Evolutionary conservation across 2,797 vertebrate genomes (phyloP).

Genomic region (Sparidentex hasta): DNA sequence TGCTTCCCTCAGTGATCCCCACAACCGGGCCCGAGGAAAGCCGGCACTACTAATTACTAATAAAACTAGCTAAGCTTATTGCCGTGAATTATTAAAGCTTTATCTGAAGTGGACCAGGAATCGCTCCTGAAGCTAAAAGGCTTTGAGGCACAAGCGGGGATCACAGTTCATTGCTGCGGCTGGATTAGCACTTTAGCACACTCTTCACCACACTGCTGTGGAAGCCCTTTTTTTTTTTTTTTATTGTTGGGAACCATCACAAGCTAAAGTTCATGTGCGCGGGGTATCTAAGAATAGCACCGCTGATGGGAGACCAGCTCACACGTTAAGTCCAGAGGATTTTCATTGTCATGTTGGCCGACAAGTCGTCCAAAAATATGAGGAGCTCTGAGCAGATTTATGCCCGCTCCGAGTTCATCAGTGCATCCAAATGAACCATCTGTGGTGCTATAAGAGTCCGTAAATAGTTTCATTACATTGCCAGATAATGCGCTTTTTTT

Average conservation of each 20-base stretch:
- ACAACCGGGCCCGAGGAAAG: slow-evolving; percentile 83
- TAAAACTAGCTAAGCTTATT: slow-evolving; percentile 93
- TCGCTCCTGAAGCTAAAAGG: slow-evolving; percentile 81
- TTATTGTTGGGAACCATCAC: slow-evolving; percentile 51
- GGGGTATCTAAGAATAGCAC: slow-evolving; percentile 28
- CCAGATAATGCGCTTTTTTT: neutral
- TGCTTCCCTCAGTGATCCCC: slow-evolving; percentile 87
- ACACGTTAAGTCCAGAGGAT: slow-evolving; percentile 42
- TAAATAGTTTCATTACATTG: neutral
- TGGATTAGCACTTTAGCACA: slow-evolving; percentile 67
- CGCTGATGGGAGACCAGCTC: slow-evolving; percentile 27
- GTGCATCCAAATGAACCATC: neutral
- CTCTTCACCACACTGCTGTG: slow-evolving; percentile 23
- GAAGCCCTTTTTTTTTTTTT: slow-evolving; percentile 6
- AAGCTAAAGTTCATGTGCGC: slow-evolving; percentile 38
- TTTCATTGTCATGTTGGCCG: slow-evolving; percentile 52
- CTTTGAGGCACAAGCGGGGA: slow-evolving; percentile 75
- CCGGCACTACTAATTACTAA: slow-evolving; percentile 92
- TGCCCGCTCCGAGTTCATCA: neutral
- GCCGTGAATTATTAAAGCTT: slow-evolving; percentile 93
- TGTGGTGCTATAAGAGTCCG: neutral
- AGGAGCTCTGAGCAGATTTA: slow-evolving; percentile 18
- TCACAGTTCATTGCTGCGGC: slow-evolving; percentile 66
- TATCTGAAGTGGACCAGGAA: slow-evolving; percentile 90
- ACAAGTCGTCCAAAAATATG: slow-evolving; percentile 38